Percentiles rank a stretch among this genome's conserved stretches.
Conservation (phyloP, 2,113 vertebrate species). For the Platycercus adscitus region DNA sequence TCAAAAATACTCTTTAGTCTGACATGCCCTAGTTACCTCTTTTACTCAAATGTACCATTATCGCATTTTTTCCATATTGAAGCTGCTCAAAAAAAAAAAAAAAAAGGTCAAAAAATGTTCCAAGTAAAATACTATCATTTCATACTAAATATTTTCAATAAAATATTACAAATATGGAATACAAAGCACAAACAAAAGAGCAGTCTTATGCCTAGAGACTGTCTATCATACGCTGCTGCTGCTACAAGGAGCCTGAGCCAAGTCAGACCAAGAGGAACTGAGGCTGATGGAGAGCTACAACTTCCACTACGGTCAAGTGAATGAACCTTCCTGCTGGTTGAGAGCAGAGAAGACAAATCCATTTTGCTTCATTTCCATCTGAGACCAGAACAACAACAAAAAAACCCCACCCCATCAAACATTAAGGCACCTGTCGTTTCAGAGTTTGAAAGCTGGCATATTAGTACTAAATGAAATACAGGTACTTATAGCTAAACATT, state of each 20-base stretch:
- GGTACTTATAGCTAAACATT: neutral
- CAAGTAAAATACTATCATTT: neutral
- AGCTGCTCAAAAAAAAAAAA: neutral
- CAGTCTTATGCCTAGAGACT: neutral
- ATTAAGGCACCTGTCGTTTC: neutral
- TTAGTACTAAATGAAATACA: neutral
- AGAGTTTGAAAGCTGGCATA: neutral
- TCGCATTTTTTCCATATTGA: neutral
- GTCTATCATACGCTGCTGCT: fast-evolving
- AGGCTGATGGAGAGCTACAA: neutral
- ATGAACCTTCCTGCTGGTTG: neutral
- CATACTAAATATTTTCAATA: neutral
- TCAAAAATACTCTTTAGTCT: constrained; percentile 15
- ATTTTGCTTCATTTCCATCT: neutral
- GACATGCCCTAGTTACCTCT: neutral
- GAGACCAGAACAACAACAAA: neutral
- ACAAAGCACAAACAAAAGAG: neutral
- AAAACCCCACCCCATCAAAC: neutral
- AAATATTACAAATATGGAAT: neutral
- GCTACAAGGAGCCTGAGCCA: neutral
- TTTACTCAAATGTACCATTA: neutral
- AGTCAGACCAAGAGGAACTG: neutral
- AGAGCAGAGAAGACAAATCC: neutral
- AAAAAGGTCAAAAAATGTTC: neutral
- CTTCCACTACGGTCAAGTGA: neutral